phyloP scores from a whole-genome alignment of 2,888 invertebrate species.

The Archips xylosteana region DNA sequence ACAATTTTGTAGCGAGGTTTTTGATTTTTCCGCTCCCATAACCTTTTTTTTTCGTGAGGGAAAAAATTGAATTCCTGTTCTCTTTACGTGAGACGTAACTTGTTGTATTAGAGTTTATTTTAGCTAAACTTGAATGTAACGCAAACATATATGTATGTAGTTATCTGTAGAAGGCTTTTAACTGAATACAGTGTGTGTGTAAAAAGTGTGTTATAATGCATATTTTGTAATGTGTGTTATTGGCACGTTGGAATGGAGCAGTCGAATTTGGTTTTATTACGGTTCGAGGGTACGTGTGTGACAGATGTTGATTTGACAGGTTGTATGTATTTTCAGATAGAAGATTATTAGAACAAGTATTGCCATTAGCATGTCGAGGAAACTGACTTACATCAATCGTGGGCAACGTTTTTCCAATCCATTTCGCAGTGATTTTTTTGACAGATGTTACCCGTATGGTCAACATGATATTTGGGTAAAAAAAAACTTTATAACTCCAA shows the following conservation, averaged over 20 bases:
- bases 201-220: slow-evolving; percentile 20
- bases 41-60: slow-evolving; percentile 32
- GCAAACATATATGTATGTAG: neutral
- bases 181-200: slow-evolving; percentile 19
- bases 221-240: slow-evolving; percentile 26
- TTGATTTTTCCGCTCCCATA: slow-evolving; percentile 36
- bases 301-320: neutral
- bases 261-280: slow-evolving; percentile 14
- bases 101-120: neutral
- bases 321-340: neutral
- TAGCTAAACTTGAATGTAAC: neutral
- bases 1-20: slow-evolving; percentile 37
- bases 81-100: neutral
- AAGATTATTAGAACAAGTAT: neutral
- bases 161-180: slow-evolving; percentile 28
- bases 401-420: no score
- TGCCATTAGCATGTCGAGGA: no score
- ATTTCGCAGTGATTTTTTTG: no score
- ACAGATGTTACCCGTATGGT: no score
- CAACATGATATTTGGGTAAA: no score
- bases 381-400: no score
- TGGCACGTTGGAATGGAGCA: slow-evolving; percentile 15
- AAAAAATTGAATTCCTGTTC: slow-evolving; percentile 30
- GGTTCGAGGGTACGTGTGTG: neutral
- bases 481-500: no score